Conservation (phyloP, 2,797 vertebrate genomes). For the Sarcophilus harrisii region DNA sequence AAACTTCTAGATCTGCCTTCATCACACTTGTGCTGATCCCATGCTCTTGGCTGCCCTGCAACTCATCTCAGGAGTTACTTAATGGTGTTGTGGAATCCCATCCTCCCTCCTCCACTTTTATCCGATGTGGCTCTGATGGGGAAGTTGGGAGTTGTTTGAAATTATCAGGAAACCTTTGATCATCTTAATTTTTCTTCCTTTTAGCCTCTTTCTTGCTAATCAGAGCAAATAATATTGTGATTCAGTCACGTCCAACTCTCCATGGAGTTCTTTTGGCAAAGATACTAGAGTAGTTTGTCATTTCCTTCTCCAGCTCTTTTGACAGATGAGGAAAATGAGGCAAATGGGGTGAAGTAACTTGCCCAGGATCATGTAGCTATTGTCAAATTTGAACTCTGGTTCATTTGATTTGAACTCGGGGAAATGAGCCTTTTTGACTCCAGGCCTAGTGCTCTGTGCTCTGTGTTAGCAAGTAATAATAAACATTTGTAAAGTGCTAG, state of each 20-base stretch:
- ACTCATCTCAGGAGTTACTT: not conserved
- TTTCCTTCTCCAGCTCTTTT: not conserved
- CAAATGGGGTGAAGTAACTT: not conserved
- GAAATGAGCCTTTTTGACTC: not conserved
- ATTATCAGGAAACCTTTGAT: not conserved
- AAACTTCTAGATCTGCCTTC: not conserved
- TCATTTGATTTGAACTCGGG: not conserved
- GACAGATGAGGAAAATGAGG: not conserved
- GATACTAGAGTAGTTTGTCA: not conserved
- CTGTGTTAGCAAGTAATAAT: too few species aligned
- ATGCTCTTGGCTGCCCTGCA: not conserved
- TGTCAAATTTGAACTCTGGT: too few species aligned
- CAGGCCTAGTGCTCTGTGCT: not conserved
- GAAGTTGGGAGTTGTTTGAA: not conserved
- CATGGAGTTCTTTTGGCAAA: not conserved
- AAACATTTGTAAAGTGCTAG: not conserved
- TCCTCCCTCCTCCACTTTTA: not conserved
- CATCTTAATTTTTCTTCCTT: not conserved
- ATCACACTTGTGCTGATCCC: not conserved
- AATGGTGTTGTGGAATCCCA: not conserved
- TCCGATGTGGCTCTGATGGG: not conserved
- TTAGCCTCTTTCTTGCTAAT: not conserved
- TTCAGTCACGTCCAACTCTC: not conserved
- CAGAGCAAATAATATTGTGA: not conserved
- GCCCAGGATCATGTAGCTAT: not conserved